Percentiles rank a stretch among this genome's conserved stretches.
phyloP scores from a whole-genome alignment of 2,888 invertebrate genomes.

The Drosophila conformis region DNA sequence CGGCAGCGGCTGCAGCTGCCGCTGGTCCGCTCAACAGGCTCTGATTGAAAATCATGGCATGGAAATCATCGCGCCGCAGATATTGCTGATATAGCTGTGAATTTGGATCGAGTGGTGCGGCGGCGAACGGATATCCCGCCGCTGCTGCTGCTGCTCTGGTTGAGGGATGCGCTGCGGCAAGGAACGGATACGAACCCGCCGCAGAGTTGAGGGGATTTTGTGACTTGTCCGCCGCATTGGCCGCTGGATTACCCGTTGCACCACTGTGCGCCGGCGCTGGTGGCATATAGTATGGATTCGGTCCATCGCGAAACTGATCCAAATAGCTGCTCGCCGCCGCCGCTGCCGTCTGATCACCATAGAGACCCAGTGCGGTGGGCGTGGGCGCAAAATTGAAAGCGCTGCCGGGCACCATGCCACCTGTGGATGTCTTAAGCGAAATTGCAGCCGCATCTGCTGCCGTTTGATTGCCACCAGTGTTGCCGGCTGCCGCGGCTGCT shows the following conservation, averaged over 20 bases:
- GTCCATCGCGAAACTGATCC: constrained; percentile 88
- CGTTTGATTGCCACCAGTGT: constrained; percentile 46
- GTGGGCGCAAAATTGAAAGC: constrained; percentile 94
- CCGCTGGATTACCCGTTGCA: constrained; percentile 56
- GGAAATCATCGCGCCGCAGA: constrained; percentile 88
- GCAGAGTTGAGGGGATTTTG: constrained; percentile 84
- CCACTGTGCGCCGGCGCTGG: constrained; percentile 85
- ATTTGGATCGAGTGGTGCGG: constrained; percentile 87
- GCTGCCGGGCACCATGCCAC: constrained; percentile 90
- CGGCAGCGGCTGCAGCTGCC: constrained; percentile 88
- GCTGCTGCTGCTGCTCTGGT: constrained; percentile 87
- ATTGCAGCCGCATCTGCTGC: constrained; percentile 85
- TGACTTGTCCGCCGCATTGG: constrained; percentile 84
- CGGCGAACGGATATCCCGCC: constrained; percentile 86
- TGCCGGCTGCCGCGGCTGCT: constrained; percentile 36
- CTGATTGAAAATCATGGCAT: constrained; percentile 87
- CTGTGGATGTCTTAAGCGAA: constrained; percentile 88
- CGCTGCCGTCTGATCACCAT: constrained; percentile 83
- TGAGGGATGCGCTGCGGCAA: constrained; percentile 86
- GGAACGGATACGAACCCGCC: constrained; percentile 87
- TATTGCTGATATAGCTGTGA: constrained; percentile 91
- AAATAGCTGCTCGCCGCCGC: constrained; percentile 89
- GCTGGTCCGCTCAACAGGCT: constrained; percentile 84
- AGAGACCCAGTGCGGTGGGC: constrained; percentile 86
- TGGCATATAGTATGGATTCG: constrained; percentile 87